Evolutionary conservation across 2,797 vertebrate species (phyloP).

Genomic region (Pseudomugil gertrudae): DNA sequence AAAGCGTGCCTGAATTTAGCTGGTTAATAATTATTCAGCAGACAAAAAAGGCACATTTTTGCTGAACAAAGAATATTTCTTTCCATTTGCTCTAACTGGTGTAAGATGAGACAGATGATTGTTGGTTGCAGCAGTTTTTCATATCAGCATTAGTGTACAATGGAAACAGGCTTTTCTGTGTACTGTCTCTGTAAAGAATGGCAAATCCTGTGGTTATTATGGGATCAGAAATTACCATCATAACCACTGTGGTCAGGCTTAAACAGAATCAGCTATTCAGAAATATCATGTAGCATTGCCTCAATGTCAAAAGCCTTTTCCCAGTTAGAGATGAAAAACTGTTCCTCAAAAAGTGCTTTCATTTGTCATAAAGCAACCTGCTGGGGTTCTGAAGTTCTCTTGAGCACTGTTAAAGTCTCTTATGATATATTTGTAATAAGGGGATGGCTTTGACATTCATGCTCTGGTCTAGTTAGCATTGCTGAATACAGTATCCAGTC

Average conservation of each 20-base stretch:
- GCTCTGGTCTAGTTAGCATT: neutral
- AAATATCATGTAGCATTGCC: slow-evolving; percentile 46
- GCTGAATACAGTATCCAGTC: neutral
- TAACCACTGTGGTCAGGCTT: slow-evolving; percentile 24
- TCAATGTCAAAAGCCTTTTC: slow-evolving; percentile 20
- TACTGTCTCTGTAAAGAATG: slow-evolving; percentile 7
- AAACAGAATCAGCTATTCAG: slow-evolving; percentile 37
- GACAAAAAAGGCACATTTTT: neutral
- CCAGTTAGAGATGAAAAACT: slow-evolving; percentile 20
- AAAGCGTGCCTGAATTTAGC: neutral
- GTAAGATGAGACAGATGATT: neutral
- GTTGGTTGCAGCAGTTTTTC: neutral
- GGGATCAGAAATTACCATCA: slow-evolving; percentile 47
- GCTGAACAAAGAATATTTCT: neutral
- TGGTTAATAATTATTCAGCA: neutral
- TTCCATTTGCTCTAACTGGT: neutral
- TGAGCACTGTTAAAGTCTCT: neutral
- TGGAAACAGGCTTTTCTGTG: neutral
- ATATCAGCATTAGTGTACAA: neutral
- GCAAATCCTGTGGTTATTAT: slow-evolving; percentile 30
- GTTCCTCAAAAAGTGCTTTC: slow-evolving; percentile 13
- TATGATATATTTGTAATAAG: slow-evolving; percentile 2
- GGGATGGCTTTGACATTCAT: neutral
- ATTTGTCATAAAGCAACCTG: slow-evolving; percentile 14
- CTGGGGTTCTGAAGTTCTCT: neutral